Conservation (phyloP, 2,113 vertebrate genomes). For the Oreotragus oreotragus region DNA sequence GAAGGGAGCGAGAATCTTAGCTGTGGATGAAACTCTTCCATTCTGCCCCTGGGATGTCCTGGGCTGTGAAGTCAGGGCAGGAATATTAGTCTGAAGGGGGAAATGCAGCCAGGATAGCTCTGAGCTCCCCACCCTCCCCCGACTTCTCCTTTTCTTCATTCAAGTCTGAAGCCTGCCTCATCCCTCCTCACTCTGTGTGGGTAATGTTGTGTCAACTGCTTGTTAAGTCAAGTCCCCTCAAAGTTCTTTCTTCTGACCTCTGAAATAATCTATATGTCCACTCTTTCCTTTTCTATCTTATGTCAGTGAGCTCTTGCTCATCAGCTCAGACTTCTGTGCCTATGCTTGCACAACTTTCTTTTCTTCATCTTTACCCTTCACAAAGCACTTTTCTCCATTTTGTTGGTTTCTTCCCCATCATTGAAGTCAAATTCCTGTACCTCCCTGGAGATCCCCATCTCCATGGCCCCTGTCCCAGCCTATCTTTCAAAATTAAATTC, state of each 20-base stretch:
- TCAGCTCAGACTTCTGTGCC: not conserved
- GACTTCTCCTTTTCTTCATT: not conserved
- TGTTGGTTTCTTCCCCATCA: not conserved
- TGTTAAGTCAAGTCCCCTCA: not conserved
- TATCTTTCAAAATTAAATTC: constrained; percentile 6
- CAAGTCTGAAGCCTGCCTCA: not conserved
- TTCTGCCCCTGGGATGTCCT: not conserved
- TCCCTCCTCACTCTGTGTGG: not conserved
- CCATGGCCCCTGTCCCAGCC: not conserved
- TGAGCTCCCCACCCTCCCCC: too few relatives aligned
- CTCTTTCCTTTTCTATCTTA: not conserved
- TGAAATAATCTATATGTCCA: not conserved
- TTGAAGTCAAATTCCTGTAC: not conserved
- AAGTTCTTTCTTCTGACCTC: not conserved
- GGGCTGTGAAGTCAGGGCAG: not conserved
- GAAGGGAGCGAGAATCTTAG: not conserved
- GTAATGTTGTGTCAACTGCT: not conserved
- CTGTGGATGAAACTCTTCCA: not conserved
- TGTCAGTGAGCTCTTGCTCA: not conserved
- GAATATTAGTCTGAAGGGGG: not conserved
- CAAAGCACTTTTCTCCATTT: not conserved
- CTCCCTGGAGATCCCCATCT: not conserved
- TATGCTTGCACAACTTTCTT: not conserved
- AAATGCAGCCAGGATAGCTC: not conserved
- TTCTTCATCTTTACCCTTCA: not conserved